Base-by-base conservation (phyloP, 2,113 vertebrate genomes). In the Lamprotornis superbus region DNA sequence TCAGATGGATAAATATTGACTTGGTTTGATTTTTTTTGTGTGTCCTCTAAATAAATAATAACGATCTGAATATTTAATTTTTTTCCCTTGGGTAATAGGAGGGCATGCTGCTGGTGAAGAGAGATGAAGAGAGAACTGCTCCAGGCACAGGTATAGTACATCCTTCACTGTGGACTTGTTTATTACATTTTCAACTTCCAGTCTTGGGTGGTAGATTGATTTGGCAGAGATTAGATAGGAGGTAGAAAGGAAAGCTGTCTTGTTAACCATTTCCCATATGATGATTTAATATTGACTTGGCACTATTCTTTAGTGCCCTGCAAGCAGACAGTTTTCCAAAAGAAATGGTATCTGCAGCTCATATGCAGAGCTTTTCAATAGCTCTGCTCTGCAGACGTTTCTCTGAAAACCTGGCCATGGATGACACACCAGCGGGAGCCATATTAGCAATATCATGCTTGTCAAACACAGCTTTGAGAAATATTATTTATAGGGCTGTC, bases 1-100 rank as follows among this genome's bases (percentile, higher is more conserved):
- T 95, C 85, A 81, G 90, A 68, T 84, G 90, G 88, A 92, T 96
- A 96, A 97, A 96, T 95, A 96, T 96, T 96, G 93, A 92, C 92
- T 91, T 84, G 88, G 83, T 94, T 94, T 94, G 89, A 89, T 83
- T 80, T 83, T 89, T 89, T 73, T 71, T 59, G 17, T 42, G 47
- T 88, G 76, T 85, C 71, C 35, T 92, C 61, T 95, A 95, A 94
- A 95, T 96, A 96, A 96, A 93, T 94, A 95, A 96, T 95, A 97
- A 90, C 93, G 94, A 94, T 65, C 63, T 94, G 94, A 97, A 96
- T 97, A 94, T 96, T 96, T 96, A 64, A 89, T 94, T 91, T 94
- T 94, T 84, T 95, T 85, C 95, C 74, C 82, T 59, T 94, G 90
- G 64, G 92, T 93, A 87, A 80, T 40, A 39, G 63, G 33, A 85